These are phyloP conservation scores for Papilio glaucus DNA, from an alignment of 1,140 invertebrate genomes.

Conservation along the genomic window DNA sequence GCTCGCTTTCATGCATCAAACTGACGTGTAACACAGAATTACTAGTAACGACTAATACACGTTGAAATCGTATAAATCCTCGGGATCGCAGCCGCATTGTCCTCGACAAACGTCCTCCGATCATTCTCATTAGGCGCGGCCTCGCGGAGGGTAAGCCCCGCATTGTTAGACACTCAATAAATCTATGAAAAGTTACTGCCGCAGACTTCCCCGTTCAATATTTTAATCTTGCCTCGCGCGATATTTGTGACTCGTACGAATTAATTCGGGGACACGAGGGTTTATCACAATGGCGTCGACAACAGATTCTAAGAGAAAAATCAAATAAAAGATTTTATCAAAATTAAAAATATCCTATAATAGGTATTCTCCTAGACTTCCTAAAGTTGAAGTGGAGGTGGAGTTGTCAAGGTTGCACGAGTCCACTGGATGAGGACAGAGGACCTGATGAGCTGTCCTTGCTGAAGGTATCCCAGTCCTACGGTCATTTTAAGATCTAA, in stretches of 20 bases:
- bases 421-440: too few relatives aligned
- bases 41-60: too few relatives aligned
- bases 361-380: too few relatives aligned
- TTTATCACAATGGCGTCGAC: neutral
- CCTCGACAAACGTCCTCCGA: neutral
- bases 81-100: neutral
- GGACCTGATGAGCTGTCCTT: too few relatives aligned
- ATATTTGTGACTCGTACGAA: conserved; percentile 6
- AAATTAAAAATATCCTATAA: neutral
- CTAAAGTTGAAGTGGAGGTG: too few relatives aligned
- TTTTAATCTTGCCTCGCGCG: neutral
- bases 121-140: conserved; percentile 2
- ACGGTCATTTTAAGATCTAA: too few relatives aligned
- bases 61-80: neutral
- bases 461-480: too few relatives aligned
- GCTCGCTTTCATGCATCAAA: too few relatives aligned
- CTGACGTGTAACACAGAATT: too few relatives aligned
- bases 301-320: neutral
- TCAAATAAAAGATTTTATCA: neutral
- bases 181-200: neutral
- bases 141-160: neutral
- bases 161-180: conserved; percentile 10
- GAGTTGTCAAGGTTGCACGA: too few relatives aligned
- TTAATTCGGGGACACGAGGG: conserved; percentile 7
- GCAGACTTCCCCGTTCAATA: neutral